A percentile compares a stretch with the other conserved stretches of the same genome.
These are phyloP conservation scores for Sepioteuthis lessoniana DNA, from an alignment of 2,888 invertebrate genomes.

Conservation along the genomic window DNA sequence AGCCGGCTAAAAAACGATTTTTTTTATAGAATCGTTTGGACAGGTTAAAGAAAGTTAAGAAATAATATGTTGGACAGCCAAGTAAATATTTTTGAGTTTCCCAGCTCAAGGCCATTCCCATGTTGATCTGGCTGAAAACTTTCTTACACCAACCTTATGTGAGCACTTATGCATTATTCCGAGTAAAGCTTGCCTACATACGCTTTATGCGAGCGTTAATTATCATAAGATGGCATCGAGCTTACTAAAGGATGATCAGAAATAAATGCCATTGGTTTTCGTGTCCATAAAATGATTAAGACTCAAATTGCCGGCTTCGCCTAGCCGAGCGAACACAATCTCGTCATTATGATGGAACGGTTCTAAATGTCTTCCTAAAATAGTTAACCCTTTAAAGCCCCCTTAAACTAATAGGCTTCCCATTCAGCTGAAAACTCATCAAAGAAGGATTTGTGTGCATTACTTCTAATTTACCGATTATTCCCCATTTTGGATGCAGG, in stretches of 20 bases:
- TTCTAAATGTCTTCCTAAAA: neutral
- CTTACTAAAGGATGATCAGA: neutral
- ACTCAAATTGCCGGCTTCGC: no score
- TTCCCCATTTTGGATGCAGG: neutral
- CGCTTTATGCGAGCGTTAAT: neutral
- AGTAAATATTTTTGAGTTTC: no score
- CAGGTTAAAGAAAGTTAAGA: no score
- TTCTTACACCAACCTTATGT: no score
- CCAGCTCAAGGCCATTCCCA: no score
- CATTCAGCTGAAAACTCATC: constrained; percentile 2
- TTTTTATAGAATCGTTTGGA: no score
- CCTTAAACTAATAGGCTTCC: neutral
- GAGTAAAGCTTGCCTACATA: neutral
- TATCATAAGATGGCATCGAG: neutral
- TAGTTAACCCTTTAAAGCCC: neutral
- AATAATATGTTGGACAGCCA: no score
- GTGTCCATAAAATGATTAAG: neutral
- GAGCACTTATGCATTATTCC: neutral
- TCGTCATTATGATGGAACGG: no score
- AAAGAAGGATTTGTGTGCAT: neutral
- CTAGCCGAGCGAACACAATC: no score
- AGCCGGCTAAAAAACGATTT: no score
- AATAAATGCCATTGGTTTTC: neutral
- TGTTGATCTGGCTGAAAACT: no score
- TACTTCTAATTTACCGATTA: neutral